Conservation (phyloP, 1,140 invertebrate species). For the Apis cerana region DNA sequence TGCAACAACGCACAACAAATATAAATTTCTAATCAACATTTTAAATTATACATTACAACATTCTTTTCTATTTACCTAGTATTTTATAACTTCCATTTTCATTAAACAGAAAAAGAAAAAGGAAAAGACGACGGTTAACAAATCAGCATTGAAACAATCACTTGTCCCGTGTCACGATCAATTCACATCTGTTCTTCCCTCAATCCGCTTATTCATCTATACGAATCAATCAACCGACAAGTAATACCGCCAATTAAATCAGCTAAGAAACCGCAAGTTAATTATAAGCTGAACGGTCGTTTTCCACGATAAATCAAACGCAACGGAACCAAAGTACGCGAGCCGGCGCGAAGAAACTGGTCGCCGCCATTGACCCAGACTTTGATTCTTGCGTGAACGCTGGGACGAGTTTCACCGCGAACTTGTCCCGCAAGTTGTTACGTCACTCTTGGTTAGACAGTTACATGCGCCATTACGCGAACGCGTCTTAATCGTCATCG, state of each 20-base stretch:
- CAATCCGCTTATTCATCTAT: neutral
- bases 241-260: slow-evolving; percentile 14
- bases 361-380: slow-evolving; percentile 65
- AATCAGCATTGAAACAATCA: neutral
- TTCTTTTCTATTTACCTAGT: no score
- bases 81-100: neutral
- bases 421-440: slow-evolving; percentile 55
- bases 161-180: neutral
- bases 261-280: slow-evolving; percentile 21
- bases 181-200: neutral
- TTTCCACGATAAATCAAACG: slow-evolving; percentile 36
- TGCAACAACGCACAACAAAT: neutral
- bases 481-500: neutral
- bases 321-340: slow-evolving; percentile 9
- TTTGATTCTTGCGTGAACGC: slow-evolving; percentile 45
- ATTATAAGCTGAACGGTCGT: slow-evolving; percentile 2
- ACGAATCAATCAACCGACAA: slow-evolving; percentile 11
- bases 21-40: neutral
- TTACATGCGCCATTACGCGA: slow-evolving; percentile 51
- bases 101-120: neutral
- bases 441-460: slow-evolving; percentile 54
- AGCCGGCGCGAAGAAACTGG: slow-evolving; percentile 18
- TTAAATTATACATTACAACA: neutral
- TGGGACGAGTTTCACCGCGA: slow-evolving; percentile 59
- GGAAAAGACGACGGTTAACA: neutral